Evolutionary conservation across 2,888 invertebrate species (phyloP), one percentile per base, ranked within the genome.

Genomic region (Yponomeuta cagnagella): DNA sequence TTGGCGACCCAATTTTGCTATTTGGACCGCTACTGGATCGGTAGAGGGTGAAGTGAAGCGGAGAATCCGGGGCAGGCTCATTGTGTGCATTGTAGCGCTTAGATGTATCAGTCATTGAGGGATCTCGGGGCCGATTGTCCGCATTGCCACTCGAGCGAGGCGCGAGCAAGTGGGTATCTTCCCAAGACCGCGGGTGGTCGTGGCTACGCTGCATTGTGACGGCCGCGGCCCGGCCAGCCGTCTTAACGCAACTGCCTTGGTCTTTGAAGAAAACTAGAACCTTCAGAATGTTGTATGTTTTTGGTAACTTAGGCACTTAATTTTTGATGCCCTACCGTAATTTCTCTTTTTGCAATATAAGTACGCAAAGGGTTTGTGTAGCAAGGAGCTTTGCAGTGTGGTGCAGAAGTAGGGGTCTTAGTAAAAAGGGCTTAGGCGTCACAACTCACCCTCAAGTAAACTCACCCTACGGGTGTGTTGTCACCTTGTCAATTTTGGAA

Each of bases 161-260:
- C 71, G 10, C 12, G 58, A 69, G 31, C 58, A 31, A 23, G 43
- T 37, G 69, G n/a, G 3, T 30, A 64, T 33, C n/a, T 30, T 79
- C 70, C 75, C 78, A 43, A 78, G 77, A 72, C 87, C 80, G 85
- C 88, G 90, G 90, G 89, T 89, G 91, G 89, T 86, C 89, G 81
- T 70, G 70, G 31, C 69, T 23, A 71, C 74, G 69, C 70, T 43
- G 43, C 43, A 5, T 43, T 43, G 43, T 84, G 76, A 78, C 82
- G n/a, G 63, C 8, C 31, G 76, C 80, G 78, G 78, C 75, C 76
- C 79, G 79, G 43, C 43, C 43, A 43, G 43, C 43, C 81, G 73
- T 85, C 85, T 87, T 82, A 87, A 88, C 87, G 88, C 48, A 6
- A 76, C 73, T 73, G 75, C 70, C 77, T 77, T 77, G 77, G 74